Evolutionary conservation across 2,113 vertebrate species (phyloP).

Genomic region (Ardeotis arabs): DNA sequence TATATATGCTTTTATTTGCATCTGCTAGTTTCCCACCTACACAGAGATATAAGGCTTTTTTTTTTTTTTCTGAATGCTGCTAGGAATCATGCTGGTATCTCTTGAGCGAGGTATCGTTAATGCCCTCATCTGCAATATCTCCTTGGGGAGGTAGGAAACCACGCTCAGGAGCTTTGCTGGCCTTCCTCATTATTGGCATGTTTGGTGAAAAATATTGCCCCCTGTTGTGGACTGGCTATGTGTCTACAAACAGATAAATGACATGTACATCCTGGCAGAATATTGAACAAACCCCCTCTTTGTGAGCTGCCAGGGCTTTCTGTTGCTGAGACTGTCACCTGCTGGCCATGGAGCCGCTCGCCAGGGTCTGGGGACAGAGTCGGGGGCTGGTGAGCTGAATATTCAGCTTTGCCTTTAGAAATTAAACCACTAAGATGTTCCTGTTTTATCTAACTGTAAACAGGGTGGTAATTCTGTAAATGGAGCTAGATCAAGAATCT

Average conservation of each 20-base stretch:
- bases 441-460: neutral
- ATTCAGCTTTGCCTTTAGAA: neutral
- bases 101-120: neutral
- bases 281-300: neutral
- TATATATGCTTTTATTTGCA: neutral
- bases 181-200: neutral
- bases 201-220: neutral
- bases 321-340: conserved; percentile 57
- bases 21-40: neutral
- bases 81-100: neutral
- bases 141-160: neutral
- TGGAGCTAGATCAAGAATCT: neutral
- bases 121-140: neutral
- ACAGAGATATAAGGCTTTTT: neutral
- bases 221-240: neutral
- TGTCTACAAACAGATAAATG: neutral
- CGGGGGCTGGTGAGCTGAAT: neutral
- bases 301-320: neutral
- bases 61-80: neutral
- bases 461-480: neutral
- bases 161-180: neutral
- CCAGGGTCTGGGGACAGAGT: neutral
- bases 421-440: neutral
- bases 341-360: neutral
- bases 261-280: neutral